phyloP scores from a whole-genome alignment of 2,888 invertebrate genomes.

The Ypsolopha sequella region DNA sequence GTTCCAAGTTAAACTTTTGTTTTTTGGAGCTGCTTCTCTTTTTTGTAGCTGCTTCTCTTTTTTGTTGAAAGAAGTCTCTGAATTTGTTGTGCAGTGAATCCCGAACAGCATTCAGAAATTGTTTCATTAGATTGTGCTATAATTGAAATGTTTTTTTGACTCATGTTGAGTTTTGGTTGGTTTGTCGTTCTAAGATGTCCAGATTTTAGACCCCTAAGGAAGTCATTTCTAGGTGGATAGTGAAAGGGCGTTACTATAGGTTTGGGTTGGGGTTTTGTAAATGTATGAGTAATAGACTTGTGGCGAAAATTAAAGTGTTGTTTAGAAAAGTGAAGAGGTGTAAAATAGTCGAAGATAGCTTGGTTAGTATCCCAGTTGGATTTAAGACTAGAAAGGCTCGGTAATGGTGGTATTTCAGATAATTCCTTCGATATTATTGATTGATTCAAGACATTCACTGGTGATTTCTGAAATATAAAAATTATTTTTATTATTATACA shows the following conservation, averaged over 20 bases:
- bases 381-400: conserved; percentile 39
- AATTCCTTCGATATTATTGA: conserved; percentile 24
- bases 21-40: conserved; percentile 55
- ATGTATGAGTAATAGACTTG: conserved; percentile 19
- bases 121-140: conserved; percentile 44
- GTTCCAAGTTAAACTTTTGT: conserved; percentile 31
- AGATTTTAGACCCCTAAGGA: conserved; percentile 37
- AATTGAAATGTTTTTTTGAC: conserved; percentile 33
- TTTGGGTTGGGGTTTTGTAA: conserved; percentile 28
- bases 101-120: conserved; percentile 42
- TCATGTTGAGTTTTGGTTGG: conserved; percentile 23
- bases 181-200: conserved; percentile 31
- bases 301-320: conserved; percentile 42
- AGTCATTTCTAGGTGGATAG: conserved; percentile 35
- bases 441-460: conserved; percentile 15
- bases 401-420: conserved; percentile 38
- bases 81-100: conserved; percentile 53
- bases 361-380: conserved; percentile 28
- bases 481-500: not conserved
- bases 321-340: conserved; percentile 39
- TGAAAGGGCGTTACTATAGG: conserved; percentile 28
- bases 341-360: conserved; percentile 36
- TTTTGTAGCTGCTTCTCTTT: too few species aligned
- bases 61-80: conserved; percentile 45
- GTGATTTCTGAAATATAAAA: conserved; percentile 28